These are phyloP conservation scores for Glaucomys volans DNA, from an alignment of 2,113 vertebrate species.

Conservation along the genomic window DNA sequence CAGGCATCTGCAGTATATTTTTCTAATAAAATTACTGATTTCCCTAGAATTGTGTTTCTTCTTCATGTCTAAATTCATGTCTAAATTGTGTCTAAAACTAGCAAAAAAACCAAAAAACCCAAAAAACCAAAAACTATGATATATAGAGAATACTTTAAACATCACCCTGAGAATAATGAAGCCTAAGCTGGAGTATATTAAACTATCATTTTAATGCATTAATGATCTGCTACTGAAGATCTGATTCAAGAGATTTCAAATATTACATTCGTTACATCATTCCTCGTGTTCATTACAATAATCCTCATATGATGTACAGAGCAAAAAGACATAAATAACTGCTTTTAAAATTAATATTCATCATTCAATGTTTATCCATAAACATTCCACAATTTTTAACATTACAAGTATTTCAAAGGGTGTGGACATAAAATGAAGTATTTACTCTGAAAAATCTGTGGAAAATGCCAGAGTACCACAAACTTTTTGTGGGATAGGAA, in stretches of 20 bases:
- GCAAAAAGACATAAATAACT: neutral
- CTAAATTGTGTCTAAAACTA: too few relatives aligned
- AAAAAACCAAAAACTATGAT: neutral
- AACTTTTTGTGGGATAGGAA: neutral
- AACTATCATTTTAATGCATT: neutral
- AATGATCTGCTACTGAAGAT: neutral
- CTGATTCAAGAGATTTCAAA: neutral
- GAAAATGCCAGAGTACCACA: neutral
- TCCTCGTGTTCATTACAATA: neutral
- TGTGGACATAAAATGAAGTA: neutral
- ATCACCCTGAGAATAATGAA: neutral
- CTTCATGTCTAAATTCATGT: neutral
- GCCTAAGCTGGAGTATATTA: neutral
- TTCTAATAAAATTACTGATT: constrained; percentile 2
- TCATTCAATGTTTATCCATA: neutral
- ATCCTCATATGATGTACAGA: neutral
- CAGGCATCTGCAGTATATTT: neutral
- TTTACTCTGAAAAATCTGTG: neutral
- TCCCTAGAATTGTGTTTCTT: neutral
- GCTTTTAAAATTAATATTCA: neutral
- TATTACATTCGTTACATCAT: neutral
- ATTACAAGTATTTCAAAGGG: neutral
- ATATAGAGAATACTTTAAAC: neutral
- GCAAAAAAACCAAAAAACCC: too few relatives aligned
- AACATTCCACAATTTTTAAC: neutral